A percentile compares a stretch with the other conserved stretches of the same genome.
phyloP scores from a whole-genome alignment of 1,140 invertebrate genomes.

The Formica exsecta region DNA sequence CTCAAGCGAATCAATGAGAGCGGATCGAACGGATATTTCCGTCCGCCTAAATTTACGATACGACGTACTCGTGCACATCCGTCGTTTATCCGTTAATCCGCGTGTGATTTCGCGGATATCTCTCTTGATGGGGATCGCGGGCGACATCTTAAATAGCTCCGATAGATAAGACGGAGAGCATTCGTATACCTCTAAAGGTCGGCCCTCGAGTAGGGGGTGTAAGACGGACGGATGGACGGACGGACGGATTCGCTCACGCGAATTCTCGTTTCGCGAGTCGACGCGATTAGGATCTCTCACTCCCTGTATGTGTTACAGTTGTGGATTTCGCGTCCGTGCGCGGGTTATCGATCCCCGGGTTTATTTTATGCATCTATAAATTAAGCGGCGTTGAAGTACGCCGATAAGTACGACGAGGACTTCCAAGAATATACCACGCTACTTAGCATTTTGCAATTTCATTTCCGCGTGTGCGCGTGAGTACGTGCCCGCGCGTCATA shows the following conservation, averaged over 20 bases:
- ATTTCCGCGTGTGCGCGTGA: conserved; percentile 42
- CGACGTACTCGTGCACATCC: conserved; percentile 30
- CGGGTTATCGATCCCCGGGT: conserved; percentile 57
- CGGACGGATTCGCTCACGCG: conserved; percentile 54
- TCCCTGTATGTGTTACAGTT: conserved; percentile 53
- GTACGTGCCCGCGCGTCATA: conserved; percentile 38
- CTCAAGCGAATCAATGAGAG: conserved; percentile 49
- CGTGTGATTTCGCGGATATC: conserved; percentile 43
- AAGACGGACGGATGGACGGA: conserved; percentile 21
- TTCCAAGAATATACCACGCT: conserved; percentile 46
- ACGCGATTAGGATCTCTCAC: conserved; percentile 66
- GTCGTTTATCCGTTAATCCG: conserved; percentile 47
- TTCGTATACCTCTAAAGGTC: conserved; percentile 29
- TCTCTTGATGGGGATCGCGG: conserved; percentile 39
- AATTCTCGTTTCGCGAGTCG: conserved; percentile 73
- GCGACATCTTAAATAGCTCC: conserved; percentile 62
- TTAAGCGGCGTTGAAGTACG: conserved; percentile 65
- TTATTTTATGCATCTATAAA: conserved; percentile 68
- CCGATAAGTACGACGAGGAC: conserved; percentile 28
- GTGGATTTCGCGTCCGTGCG: conserved; percentile 59
- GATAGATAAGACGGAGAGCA: conserved; percentile 61
- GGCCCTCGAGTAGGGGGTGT: conserved; percentile 34
- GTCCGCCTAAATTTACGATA: conserved; percentile 43
- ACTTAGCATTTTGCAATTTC: conserved; percentile 57
- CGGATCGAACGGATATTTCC: conserved; percentile 38